Evolutionary conservation across 2,797 vertebrate species (phyloP), one percentile per base, ranked within the genome.

Genomic region (Harpagifer antarcticus): DNA sequence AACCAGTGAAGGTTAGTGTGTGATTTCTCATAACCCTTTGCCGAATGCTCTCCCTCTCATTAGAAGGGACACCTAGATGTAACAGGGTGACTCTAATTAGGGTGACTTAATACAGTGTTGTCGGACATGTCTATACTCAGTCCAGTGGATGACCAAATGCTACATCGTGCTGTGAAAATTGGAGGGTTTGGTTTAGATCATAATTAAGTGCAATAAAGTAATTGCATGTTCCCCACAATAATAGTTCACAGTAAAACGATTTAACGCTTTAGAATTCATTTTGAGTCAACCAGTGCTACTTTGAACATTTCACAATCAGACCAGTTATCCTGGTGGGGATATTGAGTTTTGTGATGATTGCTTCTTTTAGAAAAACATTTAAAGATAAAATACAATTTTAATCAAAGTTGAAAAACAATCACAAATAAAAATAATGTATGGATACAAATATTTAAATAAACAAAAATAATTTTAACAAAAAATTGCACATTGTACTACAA

Each of bases 21-120:
- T 47, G 57, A 74, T 59, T 74, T 83, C 56, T 82, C 59, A 48
- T 71, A 67, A 56, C 53, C 17, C 6, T 59, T 54, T 67, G 16
- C 62, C 81, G 66, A 79, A 74, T 62, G 45, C 43, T 45, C 71
- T 82, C 33, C 59, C 53, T 52, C 57, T 81, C n/a, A 72, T 83
- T 79, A 78, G 49, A 50, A 2, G 15, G 68, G 62, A 47, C 60
- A 70, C 55, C 74, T 77, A 47, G 65, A 63, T 48, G 50, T 85
- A 52, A 19, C 56, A 76, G 42, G 13, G 20, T 16, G 56, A 71
- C 55, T 76, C n/a, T 88, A 75, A 86, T 87, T 78, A 85, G 54
- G 59, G 16, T 63, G 15, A 72, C n/a, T 55, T 48, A 40, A 69
- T 52, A 59, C 13, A 23, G 20, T 67, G 40, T 49, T 72, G 56